These are phyloP conservation scores for Pachydiplax longipennis DNA, from an alignment of 2,888 invertebrate species.

Conservation along the genomic window DNA sequence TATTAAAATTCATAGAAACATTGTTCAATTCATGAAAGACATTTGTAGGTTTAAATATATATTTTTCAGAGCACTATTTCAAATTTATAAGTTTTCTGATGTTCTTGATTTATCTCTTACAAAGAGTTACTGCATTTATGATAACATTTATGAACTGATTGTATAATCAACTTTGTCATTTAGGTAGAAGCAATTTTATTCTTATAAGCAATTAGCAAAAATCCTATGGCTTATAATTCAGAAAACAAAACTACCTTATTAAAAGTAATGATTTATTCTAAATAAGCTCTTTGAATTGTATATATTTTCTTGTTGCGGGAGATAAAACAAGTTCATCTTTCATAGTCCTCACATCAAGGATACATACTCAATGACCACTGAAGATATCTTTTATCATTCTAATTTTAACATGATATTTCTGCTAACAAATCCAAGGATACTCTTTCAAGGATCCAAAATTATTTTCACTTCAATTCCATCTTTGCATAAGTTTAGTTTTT, in stretches of 20 bases:
- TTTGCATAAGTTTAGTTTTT: slow-evolving; percentile 1
- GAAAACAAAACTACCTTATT: not conserved
- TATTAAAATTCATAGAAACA: not conserved
- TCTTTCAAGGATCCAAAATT: not conserved
- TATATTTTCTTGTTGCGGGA: not conserved
- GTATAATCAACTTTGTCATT: not conserved
- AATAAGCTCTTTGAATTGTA: not conserved
- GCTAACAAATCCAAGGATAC: not conserved
- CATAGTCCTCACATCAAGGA: not conserved
- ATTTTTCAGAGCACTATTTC: not conserved
- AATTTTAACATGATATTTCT: not conserved
- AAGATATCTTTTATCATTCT: not conserved
- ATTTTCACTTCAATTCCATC: not conserved
- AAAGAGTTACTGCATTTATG: not conserved
- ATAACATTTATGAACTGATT: not conserved
- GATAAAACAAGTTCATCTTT: not conserved
- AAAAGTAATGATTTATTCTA: not conserved
- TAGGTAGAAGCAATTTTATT: not conserved
- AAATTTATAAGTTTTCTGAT: not conserved
- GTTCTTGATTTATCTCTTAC: not conserved
- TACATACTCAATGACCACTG: not conserved
- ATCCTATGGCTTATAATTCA: not conserved
- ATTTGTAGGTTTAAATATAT: not conserved
- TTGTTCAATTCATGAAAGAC: not conserved
- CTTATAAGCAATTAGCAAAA: not conserved